Evolutionary conservation across 2,113 vertebrate genomes (phyloP).

Genomic region (Choloepus hoffmanni): DNA sequence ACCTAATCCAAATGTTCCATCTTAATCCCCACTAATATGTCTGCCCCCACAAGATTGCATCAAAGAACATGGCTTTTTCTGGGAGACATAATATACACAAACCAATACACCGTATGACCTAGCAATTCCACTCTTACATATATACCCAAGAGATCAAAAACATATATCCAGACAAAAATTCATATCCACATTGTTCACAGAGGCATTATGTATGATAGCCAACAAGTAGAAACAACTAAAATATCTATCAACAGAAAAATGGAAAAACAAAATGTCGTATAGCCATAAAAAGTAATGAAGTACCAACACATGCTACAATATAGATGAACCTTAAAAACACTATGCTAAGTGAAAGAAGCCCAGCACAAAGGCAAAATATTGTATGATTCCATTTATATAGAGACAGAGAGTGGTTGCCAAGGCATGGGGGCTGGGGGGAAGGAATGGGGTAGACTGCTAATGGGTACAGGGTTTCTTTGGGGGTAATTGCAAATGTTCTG

Average conservation of each 20-base stretch:
- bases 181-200: not conserved
- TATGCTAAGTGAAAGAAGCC: not conserved
- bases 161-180: not conserved
- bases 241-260: slow-evolving; percentile 1
- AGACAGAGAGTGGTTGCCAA: too few relatives aligned
- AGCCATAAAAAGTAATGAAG: not conserved
- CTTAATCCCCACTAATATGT: too few relatives aligned
- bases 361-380: too few relatives aligned
- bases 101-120: too few relatives aligned
- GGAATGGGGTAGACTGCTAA: too few relatives aligned
- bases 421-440: too few relatives aligned
- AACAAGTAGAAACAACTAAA: not conserved
- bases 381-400: not conserved
- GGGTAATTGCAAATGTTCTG: too few relatives aligned
- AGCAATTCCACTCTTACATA: not conserved
- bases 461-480: too few relatives aligned
- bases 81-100: too few relatives aligned
- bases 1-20: too few relatives aligned
- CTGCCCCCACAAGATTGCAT: too few relatives aligned
- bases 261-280: not conserved
- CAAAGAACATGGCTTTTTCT: too few relatives aligned
- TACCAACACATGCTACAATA: not conserved
- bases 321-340: not conserved
- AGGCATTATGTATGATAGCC: not conserved
- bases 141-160: not conserved